These are phyloP conservation scores for Sisyra nigra DNA, from an alignment of 2,888 invertebrate species.

Conservation along the genomic window DNA sequence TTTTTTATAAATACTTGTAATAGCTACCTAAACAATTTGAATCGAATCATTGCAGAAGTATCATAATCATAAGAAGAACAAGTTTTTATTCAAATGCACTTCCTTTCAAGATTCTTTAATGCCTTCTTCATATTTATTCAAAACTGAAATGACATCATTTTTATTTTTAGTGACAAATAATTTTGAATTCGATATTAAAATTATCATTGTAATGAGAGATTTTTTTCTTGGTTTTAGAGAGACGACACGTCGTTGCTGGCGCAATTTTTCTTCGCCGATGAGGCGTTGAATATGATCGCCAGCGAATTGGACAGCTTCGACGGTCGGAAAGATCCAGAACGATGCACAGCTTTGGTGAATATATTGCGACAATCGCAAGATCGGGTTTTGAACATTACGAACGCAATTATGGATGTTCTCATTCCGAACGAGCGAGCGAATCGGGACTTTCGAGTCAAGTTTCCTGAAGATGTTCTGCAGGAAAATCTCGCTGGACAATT, in stretches of 20 bases:
- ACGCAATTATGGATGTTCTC: constrained; percentile 88
- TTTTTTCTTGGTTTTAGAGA: constrained; percentile 43
- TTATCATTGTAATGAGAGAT: no score
- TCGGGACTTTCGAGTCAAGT: constrained; percentile 92
- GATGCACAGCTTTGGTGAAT: constrained; percentile 90
- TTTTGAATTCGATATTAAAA: no score
- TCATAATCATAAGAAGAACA: no score
- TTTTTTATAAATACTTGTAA: no score
- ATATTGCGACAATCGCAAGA: constrained; percentile 88
- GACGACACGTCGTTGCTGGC: constrained; percentile 87
- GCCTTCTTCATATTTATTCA: no score
- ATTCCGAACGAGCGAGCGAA: constrained; percentile 73
- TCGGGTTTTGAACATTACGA: constrained; percentile 80
- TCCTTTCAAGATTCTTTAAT: no score
- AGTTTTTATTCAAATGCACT: no score
- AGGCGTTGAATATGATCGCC: constrained; percentile 86
- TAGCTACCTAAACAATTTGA: no score
- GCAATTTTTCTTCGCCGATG: constrained; percentile 96
- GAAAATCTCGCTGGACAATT: constrained; percentile 96
- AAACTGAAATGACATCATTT: no score
- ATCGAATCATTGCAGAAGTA: no score
- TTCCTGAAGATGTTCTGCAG: constrained; percentile 96
- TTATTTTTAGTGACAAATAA: no score
- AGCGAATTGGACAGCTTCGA: constrained; percentile 97
- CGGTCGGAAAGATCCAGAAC: constrained; percentile 94